Evolutionary conservation across 2,888 invertebrate genomes (phyloP).

Genomic region (Drosophila seclusa): DNA sequence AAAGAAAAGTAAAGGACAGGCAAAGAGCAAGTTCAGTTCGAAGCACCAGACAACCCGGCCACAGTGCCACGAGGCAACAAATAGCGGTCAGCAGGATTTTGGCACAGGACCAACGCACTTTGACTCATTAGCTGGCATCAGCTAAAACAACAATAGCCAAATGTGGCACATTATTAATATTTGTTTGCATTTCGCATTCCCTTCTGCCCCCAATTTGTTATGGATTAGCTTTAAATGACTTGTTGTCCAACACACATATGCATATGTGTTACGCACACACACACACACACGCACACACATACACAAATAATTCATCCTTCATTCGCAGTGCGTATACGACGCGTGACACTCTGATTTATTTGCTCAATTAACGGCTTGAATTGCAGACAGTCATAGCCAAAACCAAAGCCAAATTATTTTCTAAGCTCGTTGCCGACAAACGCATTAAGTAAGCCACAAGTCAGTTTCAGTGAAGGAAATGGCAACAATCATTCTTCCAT

Average conservation of each 20-base stretch:
- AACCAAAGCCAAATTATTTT: constrained; percentile 37
- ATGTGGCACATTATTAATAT: constrained; percentile 54
- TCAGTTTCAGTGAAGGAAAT: neutral
- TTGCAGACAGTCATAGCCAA: constrained; percentile 22
- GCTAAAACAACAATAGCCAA: constrained; percentile 39
- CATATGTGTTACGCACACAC: neutral
- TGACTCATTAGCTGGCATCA: constrained; percentile 47
- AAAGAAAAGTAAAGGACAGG: neutral
- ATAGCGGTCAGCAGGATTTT: constrained; percentile 16
- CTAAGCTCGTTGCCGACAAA: neutral
- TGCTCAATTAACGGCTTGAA: constrained; percentile 44
- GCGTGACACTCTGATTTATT: constrained; percentile 45
- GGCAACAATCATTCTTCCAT: neutral
- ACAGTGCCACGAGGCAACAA: constrained; percentile 1
- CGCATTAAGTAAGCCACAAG: neutral
- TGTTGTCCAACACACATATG: neutral
- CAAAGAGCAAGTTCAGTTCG: neutral
- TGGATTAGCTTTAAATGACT: constrained; percentile 52
- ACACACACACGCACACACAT: neutral
- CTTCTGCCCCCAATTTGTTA: constrained; percentile 43
- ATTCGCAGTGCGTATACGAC: constrained; percentile 36
- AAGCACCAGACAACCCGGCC: neutral
- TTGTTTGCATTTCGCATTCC: constrained; percentile 34
- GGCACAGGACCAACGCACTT: constrained; percentile 11
- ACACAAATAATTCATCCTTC: neutral